phyloP scores from a whole-genome alignment of 2,113 vertebrate species.

The Hypanus sabinus region DNA sequence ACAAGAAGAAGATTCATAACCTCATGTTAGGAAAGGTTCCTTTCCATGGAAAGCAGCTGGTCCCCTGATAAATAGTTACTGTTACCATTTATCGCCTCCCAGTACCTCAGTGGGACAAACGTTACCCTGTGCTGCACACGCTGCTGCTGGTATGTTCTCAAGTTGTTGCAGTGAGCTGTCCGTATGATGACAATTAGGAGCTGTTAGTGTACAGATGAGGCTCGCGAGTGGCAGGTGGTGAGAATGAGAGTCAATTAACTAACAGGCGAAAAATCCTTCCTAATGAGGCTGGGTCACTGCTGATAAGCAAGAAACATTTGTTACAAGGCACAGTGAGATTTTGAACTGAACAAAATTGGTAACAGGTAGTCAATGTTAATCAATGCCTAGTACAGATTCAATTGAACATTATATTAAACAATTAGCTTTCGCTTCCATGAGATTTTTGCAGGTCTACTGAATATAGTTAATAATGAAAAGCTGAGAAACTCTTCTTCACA shows the following conservation, averaged over 20 bases:
- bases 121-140: conserved; percentile 42
- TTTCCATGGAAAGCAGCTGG: conserved; percentile 53
- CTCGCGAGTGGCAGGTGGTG: conserved; percentile 60
- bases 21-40: conserved; percentile 43
- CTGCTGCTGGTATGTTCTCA: conserved; percentile 61
- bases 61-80: conserved; percentile 51
- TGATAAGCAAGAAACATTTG: conserved; percentile 52
- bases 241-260: conserved; percentile 62
- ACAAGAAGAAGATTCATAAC: conserved; percentile 42
- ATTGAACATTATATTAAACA: conserved; percentile 2
- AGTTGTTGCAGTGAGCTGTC: conserved; percentile 54
- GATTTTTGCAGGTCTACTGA: background rate
- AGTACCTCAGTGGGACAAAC: conserved; percentile 42
- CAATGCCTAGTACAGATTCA: background rate
- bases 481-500: background rate
- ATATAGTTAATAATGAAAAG: background rate
- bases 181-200: conserved; percentile 63
- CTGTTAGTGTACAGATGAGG: conserved; percentile 64
- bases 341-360: conserved; percentile 45
- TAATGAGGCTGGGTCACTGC: conserved; percentile 68
- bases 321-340: conserved; percentile 48
- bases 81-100: conserved; percentile 40
- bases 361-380: conserved; percentile 51
- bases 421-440: background rate
- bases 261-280: conserved; percentile 58